Conservation (phyloP, 1,140 invertebrate species). For the Philotrypesis tridentata region DNA sequence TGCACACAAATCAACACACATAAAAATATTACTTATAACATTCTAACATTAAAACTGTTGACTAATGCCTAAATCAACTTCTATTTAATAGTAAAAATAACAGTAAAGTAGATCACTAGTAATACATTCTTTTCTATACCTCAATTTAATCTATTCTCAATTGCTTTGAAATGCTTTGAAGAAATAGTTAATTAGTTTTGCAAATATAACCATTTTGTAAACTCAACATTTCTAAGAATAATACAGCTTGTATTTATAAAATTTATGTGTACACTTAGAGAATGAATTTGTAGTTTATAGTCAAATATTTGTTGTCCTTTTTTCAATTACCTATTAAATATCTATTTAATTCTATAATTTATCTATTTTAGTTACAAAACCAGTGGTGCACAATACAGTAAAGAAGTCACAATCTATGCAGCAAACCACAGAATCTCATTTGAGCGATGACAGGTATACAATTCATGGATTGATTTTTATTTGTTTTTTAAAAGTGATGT, state of each 20-base stretch:
- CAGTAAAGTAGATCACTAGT: too few species aligned
- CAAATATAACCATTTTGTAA: background rate
- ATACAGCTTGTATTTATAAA: background rate
- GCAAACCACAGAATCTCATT: constrained; percentile 69
- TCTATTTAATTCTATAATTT: constrained; percentile 12
- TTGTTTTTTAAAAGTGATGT: background rate
- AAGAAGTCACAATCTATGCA: constrained; percentile 74
- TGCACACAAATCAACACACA: too few species aligned
- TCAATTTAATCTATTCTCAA: too few species aligned
- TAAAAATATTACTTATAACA: too few species aligned
- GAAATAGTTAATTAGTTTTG: too few species aligned
- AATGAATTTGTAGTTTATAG: constrained; percentile 31
- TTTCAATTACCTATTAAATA: background rate
- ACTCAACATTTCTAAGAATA: background rate
- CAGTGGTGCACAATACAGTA: constrained; percentile 63
- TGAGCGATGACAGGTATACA: constrained; percentile 69
- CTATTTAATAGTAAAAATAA: too few species aligned
- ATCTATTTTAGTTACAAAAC: constrained; percentile 71
- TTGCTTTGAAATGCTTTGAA: too few species aligned
- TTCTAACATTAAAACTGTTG: too few species aligned
- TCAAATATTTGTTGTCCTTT: background rate
- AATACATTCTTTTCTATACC: too few species aligned
- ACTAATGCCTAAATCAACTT: too few species aligned
- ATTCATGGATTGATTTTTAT: constrained; percentile 11
- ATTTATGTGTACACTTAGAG: constrained; percentile 23